Percentiles rank a stretch among this genome's conserved stretches.
Evolutionary conservation across 2,797 vertebrate genomes (phyloP).

Genomic region (Nyctalus aviator): DNA sequence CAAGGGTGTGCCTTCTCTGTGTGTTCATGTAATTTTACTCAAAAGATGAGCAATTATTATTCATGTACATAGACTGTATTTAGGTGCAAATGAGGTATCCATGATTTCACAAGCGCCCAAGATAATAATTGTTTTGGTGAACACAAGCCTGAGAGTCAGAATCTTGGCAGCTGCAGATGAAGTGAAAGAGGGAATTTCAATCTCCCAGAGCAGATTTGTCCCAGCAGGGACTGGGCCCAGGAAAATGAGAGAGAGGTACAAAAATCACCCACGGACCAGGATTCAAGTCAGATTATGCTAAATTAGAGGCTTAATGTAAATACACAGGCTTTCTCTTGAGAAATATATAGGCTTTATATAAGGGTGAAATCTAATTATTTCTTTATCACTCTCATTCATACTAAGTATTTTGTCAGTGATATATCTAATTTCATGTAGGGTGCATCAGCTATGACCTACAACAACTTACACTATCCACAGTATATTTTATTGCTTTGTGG

Average conservation of each 20-base stretch:
- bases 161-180: constrained; percentile 1
- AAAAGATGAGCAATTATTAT: constrained; percentile 57
- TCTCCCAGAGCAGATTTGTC: constrained; percentile 29
- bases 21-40: constrained; percentile 46
- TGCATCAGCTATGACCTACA: not conserved
- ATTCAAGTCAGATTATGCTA: constrained; percentile 50
- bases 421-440: not conserved
- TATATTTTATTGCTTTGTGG: not conserved
- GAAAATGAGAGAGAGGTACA: not conserved
- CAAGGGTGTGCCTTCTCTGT: constrained; percentile 1
- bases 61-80: constrained; percentile 37
- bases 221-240: constrained; percentile 29
- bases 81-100: constrained; percentile 58
- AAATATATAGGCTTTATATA: not conserved
- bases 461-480: not conserved
- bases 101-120: constrained; percentile 44
- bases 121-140: constrained; percentile 68
- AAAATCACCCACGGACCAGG: not conserved
- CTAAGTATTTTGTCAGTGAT: not conserved
- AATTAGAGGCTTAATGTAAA: constrained; percentile 15
- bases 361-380: not conserved
- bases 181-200: constrained; percentile 37
- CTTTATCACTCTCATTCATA: not conserved
- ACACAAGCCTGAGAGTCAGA: not conserved
- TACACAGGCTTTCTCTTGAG: not conserved